Base-by-base conservation (phyloP, 2,113 vertebrate species). In the Oenanthe oenanthe region DNA sequence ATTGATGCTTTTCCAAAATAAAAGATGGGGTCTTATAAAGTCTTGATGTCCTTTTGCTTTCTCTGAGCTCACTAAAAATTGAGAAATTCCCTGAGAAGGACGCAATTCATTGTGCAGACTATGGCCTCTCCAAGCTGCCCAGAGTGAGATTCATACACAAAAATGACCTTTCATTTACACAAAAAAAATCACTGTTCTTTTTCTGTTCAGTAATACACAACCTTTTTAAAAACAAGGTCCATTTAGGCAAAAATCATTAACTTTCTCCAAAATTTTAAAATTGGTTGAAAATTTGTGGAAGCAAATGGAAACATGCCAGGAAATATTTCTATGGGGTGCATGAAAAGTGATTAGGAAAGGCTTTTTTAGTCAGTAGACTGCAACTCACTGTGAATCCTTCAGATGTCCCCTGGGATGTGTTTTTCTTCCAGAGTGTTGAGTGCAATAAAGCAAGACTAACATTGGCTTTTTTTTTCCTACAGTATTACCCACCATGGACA, bases 81-180 rank as follows among this genome's bases (percentile, higher is more conserved):
- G 26, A 70, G 42, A 85, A 73, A 67, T 48, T 11, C 13, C 29
- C 34, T 80, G 51, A 57, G 26, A 72, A 70, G 9, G 15, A 5
- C 80, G 21, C 15, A 26, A 40, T 22, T 67, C 0, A 0, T 7
- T 18, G 60, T 21, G 40, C 7, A 63, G 24, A 70, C 22, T 4
- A 3, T 24, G 17, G 25, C 13, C 10, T 70, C 63, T 51, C 34
- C 47, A 47, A 47, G 22, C 10, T 34, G 22, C 28, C 25, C 22
- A 15, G 53, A 38, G 29, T 34, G 45, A 73, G 53, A 42, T 36
- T 63, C 8, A 5, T 47, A 26, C 13, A 61, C 28, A 29, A 7
- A 89, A 74, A 81, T 14, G 25, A 5, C 4, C 6, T 65, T 47
- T 61, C 8, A 57, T 56, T 85, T 50, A 40, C 2, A 1, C 1